Evolutionary conservation across 2,888 invertebrate species (phyloP), one percentile per base, ranked within the genome.

Genomic region (Heliconius aoede): DNA sequence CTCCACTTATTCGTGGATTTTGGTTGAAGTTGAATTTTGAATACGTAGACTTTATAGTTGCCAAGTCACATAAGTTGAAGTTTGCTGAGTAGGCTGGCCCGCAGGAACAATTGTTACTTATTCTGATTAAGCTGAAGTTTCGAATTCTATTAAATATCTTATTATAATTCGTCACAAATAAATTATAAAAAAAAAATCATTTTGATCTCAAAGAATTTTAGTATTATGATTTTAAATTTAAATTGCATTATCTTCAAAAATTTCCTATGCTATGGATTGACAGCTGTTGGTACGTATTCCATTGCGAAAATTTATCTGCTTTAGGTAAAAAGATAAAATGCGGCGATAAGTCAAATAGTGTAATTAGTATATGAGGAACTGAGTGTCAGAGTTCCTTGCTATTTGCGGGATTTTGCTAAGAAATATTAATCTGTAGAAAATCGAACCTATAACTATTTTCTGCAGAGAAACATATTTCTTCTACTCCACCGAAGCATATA

Each of bases 1-100:
- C n/a, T n/a, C n/a, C 74, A 77, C 77, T 77, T 74, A 72, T 72
- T 72, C 77, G 65, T 36, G 4, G 40, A 67, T 40, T 76, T 58
- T 58, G 60, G 65, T 36, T 30, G 26, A 69, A 68, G 62, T 30
- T 60, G 28, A 58, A 58, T 58, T 71, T 71, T 71, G 55, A 15
- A 30, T 18, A 55, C 46, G 28, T 15, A 9, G 32, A 32, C 28
- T 58, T 58, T 32, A 71, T n/a, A 58, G n/a, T 30, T 71, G 58
- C 30, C 71, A 71, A 71, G 55, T 64, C 64, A 64, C 64, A 64
- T 36, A 36, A n/a, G 32, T n/a, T 5, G 1, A 24, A 64, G 64
- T 36, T 64, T 32, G 64, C 32, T 64, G 15, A 26, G 26, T 36
- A 36, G 32, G 13, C 32, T 13, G 15, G n/a, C 7, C n/a, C n/a